Percentiles rank a stretch among this genome's conserved stretches.
These are phyloP conservation scores for Andrena flavipes DNA, from an alignment of 2,888 invertebrate genomes.

Conservation along the genomic window DNA sequence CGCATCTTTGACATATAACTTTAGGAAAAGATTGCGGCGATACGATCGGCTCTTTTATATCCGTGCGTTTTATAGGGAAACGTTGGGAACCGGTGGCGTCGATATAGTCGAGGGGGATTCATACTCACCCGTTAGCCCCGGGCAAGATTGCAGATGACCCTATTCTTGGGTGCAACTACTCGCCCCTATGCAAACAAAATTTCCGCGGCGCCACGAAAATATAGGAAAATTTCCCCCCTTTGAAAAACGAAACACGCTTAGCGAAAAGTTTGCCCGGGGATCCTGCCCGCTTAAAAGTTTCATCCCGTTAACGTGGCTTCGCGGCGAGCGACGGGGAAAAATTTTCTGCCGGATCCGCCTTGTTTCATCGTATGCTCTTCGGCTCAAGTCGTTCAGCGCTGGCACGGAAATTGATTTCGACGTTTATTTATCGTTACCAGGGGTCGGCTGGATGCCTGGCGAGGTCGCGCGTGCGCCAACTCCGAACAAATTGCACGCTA, in stretches of 20 bases:
- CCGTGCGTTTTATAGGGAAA: slow-evolving; percentile 54
- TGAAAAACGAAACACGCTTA: neutral
- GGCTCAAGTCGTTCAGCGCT: slow-evolving; percentile 9
- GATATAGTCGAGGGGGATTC: slow-evolving; percentile 38
- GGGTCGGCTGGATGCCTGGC: slow-evolving; percentile 37
- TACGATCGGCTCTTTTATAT: slow-evolving; percentile 61
- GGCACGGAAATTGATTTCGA: slow-evolving; percentile 46
- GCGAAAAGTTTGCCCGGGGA: slow-evolving; percentile 1
- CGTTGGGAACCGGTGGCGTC: slow-evolving; percentile 16
- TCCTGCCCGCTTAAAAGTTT: slow-evolving; percentile 17
- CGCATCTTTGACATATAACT: slow-evolving; percentile 47
- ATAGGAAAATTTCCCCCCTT: slow-evolving; percentile 10
- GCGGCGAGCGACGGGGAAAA: neutral
- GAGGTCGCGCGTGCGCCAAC: slow-evolving; percentile 20
- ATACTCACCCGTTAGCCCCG: slow-evolving; percentile 30
- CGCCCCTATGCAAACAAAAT: slow-evolving; percentile 35
- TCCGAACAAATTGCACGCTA: slow-evolving; percentile 54
- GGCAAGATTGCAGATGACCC: slow-evolving; percentile 57
- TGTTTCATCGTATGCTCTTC: neutral
- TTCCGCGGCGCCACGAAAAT: slow-evolving; percentile 15
- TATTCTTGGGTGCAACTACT: slow-evolving; percentile 41
- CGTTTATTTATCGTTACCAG: slow-evolving; percentile 51
- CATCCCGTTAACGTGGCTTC: slow-evolving; percentile 15
- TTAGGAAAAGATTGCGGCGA: slow-evolving; percentile 49
- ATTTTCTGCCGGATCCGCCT: neutral